phyloP scores from a whole-genome alignment of 2,113 vertebrate genomes.

The Craseonycteris thonglongyai region DNA sequence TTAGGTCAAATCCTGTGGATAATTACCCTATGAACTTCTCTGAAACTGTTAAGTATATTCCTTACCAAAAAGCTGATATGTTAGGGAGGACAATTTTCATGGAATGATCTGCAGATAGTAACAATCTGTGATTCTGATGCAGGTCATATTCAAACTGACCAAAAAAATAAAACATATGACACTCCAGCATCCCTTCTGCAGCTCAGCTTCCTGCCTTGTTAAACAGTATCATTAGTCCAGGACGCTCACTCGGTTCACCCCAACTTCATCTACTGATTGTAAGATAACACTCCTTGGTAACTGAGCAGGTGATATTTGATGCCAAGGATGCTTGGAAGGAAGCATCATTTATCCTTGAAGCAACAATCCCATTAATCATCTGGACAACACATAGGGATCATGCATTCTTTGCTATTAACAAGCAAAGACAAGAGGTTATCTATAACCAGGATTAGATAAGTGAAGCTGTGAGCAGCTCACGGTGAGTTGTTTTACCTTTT shows the following conservation, averaged over 20 bases:
- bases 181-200: background rate
- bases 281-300: conserved; percentile 63
- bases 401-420: conserved; percentile 76
- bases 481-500: conserved; percentile 72
- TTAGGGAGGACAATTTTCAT: background rate
- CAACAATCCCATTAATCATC: conserved; percentile 83
- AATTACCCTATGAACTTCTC: background rate
- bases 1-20: background rate
- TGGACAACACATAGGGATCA: conserved; percentile 73
- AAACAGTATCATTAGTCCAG: background rate
- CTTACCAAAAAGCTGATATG: background rate
- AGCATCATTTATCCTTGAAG: conserved; percentile 72
- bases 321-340: conserved; percentile 71
- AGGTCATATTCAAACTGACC: background rate
- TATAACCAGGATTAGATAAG: conserved; percentile 41
- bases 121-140: background rate
- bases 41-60: background rate
- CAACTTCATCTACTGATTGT: conserved; percentile 71
- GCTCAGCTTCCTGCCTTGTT: background rate
- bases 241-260: background rate
- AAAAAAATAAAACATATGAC: background rate
- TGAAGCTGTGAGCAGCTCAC: conserved; percentile 58
- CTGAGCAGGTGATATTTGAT: conserved; percentile 75
- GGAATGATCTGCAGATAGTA: background rate
- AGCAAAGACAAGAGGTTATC: conserved; percentile 77